Evolutionary conservation across 2,888 invertebrate genomes (phyloP), one percentile per base, ranked within the genome.

Genomic region (Nemoura dubitans): DNA sequence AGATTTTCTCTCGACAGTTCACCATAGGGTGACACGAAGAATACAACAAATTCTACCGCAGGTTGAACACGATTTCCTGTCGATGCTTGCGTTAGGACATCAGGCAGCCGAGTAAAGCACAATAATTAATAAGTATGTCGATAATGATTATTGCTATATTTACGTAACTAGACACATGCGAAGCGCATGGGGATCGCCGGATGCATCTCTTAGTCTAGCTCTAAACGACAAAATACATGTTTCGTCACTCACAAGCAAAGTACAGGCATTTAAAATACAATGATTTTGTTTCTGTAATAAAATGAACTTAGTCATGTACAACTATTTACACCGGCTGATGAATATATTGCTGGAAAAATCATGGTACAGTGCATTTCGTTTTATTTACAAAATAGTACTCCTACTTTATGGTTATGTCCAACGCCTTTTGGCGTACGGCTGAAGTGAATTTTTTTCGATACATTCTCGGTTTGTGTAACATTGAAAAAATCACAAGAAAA

Each of bases 91-190:
- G 14, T 59, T 59, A 59, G 6, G 21, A 59, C 59, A 21, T 21
- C 21, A 10, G 59, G 59, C 59, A 59, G 59, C 59, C 14, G 59
- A 59, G 3, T 59, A 59, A 59, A 59, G 59, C 59, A 59, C 59
- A 59, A 59, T 59, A 59, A 59, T 59, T 59, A 59, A 7, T 59
- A 59, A 59, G 59, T 59, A 59, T 59, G 59, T 59, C 59, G 59
- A 59, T 59, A 59, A 59, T 59, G 59, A 59, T 59, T 59, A 59
- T 59, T 59, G 59, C 59, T 59, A 59, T 59, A 59, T 59, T 59
- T 59, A 59, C 59, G 59, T 59, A 21, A 10, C 59, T 59, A 59
- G 59, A 59, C 59, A 21, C 14, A 59, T 59, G 59, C 59, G 59
- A 59, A 59, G 59, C 59, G 2, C 59, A 59, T 14, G 59, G 59